These are phyloP conservation scores for Tipula confusa DNA, from an alignment of 2,888 invertebrate species.

Conservation along the genomic window DNA sequence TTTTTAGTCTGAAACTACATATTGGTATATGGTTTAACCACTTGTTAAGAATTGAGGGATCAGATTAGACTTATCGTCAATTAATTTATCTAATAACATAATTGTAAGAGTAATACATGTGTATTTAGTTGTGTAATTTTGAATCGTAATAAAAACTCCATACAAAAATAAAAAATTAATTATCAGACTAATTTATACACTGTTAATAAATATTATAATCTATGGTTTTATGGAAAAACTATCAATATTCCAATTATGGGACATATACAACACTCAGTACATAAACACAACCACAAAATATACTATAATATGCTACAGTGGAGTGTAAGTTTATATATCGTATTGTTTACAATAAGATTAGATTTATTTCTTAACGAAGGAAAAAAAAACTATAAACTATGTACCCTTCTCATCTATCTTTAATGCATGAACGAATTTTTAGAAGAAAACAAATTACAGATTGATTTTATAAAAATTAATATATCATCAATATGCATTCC, in stretches of 20 bases:
- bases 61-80: no score
- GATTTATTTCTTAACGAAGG: neutral
- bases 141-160: neutral
- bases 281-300: neutral
- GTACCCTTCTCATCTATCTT: neutral
- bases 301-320: neutral
- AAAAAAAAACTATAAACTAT: neutral
- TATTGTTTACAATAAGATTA: neutral
- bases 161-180: neutral
- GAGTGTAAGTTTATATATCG: neutral
- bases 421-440: neutral
- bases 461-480: neutral
- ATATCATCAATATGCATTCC: neutral
- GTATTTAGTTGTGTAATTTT: no score
- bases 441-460: neutral
- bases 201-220: neutral
- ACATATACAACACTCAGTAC: neutral
- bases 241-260: neutral
- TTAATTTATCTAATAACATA: no score
- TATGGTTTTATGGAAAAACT: neutral
- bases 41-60: no score
- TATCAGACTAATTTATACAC: neutral
- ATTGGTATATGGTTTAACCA: no score
- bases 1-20: no score
- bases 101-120: no score